A percentile compares a stretch with the other conserved stretches of the same genome.
phyloP scores from a whole-genome alignment of 2,113 vertebrate species.

The Clarias macrocephalus region DNA sequence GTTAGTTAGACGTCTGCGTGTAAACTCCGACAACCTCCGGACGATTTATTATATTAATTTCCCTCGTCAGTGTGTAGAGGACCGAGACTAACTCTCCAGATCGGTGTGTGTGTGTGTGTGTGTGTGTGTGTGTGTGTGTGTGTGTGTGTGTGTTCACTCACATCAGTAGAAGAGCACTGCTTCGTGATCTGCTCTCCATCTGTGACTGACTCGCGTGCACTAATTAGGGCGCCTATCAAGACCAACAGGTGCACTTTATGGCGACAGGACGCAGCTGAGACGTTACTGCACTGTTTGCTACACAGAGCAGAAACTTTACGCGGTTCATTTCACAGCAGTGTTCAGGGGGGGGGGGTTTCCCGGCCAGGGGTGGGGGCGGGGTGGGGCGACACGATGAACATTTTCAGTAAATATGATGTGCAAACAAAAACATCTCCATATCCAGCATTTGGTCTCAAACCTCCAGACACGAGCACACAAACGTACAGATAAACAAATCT shows the following conservation, averaged over 20 bases:
- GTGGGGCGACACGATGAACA: not conserved
- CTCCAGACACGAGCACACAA: no score
- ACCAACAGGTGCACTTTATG: not conserved
- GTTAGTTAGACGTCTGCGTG: no score
- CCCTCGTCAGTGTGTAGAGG: not conserved
- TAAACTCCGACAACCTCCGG: no score
- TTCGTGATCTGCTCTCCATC: conserved; percentile 10
- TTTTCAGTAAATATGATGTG: not conserved
- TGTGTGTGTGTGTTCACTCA: not conserved
- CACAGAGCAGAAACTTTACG: not conserved
- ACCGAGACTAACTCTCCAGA: not conserved
- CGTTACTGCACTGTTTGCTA: no score
- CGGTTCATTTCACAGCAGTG: not conserved
- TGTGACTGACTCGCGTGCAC: not conserved
- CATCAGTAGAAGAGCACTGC: conserved; percentile 9
- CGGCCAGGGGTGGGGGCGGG: no score
- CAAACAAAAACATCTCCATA: no score
- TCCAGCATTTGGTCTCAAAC: no score
- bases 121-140: conserved; percentile 15
- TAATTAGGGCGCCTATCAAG: not conserved
- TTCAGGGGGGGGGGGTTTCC: not conserved
- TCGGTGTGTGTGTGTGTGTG: conserved; percentile 21
- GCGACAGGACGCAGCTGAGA: not conserved
- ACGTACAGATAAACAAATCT: no score
- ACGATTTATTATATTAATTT: no score